phyloP scores from a whole-genome alignment of 1,140 invertebrate genomes.

The Xylocopa sonorina region DNA sequence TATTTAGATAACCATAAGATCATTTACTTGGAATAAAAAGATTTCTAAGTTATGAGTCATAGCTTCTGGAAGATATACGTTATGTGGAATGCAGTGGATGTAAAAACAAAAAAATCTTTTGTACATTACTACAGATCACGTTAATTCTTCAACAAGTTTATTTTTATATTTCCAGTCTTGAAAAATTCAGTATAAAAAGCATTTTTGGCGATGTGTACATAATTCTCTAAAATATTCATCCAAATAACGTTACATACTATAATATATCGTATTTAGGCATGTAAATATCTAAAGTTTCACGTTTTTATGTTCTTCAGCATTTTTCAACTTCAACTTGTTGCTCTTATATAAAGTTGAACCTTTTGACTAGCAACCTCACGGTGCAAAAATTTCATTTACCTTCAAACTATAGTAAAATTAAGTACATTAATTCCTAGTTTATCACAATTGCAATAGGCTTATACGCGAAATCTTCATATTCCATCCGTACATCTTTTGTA shows the following conservation, averaged over 20 bases:
- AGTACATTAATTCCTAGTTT: constrained; percentile 68
- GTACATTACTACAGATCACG: constrained; percentile 25
- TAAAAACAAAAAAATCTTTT: constrained; percentile 39
- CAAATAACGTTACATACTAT: constrained; percentile 46
- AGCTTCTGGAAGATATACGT: constrained; percentile 55
- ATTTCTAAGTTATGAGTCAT: constrained; percentile 53
- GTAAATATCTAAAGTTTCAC: constrained; percentile 35
- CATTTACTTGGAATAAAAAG: constrained; percentile 60
- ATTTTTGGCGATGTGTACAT: constrained; percentile 34
- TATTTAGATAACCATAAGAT: constrained; percentile 35
- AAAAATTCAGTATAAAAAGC: constrained; percentile 62
- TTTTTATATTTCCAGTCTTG: constrained; percentile 56
- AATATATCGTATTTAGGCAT: constrained; percentile 43
- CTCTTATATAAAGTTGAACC: constrained; percentile 37
- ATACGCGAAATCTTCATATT: constrained; percentile 60
- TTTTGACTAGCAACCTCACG: constrained; percentile 60
- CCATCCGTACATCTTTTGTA: constrained; percentile 44
- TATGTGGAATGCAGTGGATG: constrained; percentile 56
- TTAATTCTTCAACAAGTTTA: constrained; percentile 45
- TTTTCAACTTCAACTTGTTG: constrained; percentile 20
- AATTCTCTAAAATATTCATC: constrained; percentile 56
- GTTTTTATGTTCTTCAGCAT: constrained; percentile 5
- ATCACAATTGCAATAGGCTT: constrained; percentile 65
- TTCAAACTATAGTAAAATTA: constrained; percentile 64
- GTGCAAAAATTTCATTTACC: constrained; percentile 46